Evolutionary conservation across 2,797 vertebrate species (phyloP).

Genomic region (Arrhamphus sclerolepis): DNA sequence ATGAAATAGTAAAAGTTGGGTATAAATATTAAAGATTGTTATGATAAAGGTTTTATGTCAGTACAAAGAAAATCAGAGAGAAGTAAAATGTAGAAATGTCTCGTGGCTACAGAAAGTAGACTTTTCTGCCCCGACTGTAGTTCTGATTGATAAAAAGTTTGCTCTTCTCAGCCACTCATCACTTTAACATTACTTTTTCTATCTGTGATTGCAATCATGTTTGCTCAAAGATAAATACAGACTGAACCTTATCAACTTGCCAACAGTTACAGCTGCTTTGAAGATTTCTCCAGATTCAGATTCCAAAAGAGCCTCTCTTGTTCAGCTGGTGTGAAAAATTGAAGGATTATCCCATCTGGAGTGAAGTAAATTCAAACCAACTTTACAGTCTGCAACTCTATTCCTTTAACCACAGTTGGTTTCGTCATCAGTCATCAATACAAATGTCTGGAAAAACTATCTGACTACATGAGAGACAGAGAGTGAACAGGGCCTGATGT

Average conservation of each 20-base stretch:
- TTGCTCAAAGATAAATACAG: slow-evolving; percentile 10
- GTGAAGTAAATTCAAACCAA: background rate
- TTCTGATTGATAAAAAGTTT: background rate
- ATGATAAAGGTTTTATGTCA: no score
- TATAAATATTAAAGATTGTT: no score
- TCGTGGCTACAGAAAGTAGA: no score
- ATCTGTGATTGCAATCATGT: background rate
- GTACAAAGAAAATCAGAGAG: no score
- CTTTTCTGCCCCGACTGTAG: no score
- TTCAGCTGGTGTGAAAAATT: slow-evolving; percentile 11
- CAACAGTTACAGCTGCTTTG: slow-evolving; percentile 3
- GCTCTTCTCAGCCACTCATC: no score
- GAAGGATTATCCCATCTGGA: background rate
- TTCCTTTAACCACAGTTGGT: background rate
- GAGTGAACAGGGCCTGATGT: background rate
- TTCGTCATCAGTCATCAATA: background rate
- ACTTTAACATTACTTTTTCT: background rate
- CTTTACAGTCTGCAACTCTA: background rate
- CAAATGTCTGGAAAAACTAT: background rate
- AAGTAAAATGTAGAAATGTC: no score
- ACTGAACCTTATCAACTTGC: slow-evolving; percentile 5
- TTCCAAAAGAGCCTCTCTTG: slow-evolving; percentile 4
- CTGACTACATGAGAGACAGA: slow-evolving; percentile 11
- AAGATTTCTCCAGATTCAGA: slow-evolving; percentile 11
- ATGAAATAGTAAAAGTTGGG: no score